phyloP scores from a whole-genome alignment of 92 coral and sea anemone species.

The Umimayanthus kanabou region DNA sequence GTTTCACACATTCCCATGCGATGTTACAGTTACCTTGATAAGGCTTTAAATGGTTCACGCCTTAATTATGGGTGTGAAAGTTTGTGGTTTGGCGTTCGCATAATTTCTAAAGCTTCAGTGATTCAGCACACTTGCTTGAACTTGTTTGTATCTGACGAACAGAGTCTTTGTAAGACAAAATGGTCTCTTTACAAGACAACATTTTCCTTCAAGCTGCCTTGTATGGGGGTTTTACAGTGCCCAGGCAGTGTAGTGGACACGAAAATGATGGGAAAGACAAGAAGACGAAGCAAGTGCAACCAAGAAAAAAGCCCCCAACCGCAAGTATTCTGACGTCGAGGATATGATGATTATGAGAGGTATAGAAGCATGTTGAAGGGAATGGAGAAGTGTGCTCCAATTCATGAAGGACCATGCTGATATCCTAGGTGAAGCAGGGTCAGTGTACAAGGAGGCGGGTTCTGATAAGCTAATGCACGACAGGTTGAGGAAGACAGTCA shows the following conservation, averaged over 20 bases:
- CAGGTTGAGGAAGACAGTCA: conserved; percentile 7
- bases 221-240: neutral
- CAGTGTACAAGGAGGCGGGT: conserved; percentile 6
- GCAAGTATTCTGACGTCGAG: conserved; percentile 1
- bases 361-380: conserved; percentile 30
- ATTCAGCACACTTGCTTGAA: no score
- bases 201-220: conserved; percentile 13
- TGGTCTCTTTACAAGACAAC: neutral
- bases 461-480: neutral
- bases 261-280: neutral
- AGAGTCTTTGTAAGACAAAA: no score
- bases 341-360: conserved; percentile 14
- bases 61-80: conserved; percentile 4
- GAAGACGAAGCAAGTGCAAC: neutral
- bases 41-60: neutral
- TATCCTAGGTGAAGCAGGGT: conserved; percentile 12
- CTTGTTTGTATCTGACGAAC: neutral
- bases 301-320: conserved; percentile 3
- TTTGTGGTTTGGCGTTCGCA: neutral
- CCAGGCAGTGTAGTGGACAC: neutral
- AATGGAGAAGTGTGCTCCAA: conserved; percentile 34
- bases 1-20: no score
- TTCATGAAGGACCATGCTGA: conserved; percentile 40
- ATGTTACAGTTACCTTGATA: no score
- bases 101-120: no score